Conservation (phyloP, 2,797 vertebrate species). For the Neosilurus hyrtlii region DNA sequence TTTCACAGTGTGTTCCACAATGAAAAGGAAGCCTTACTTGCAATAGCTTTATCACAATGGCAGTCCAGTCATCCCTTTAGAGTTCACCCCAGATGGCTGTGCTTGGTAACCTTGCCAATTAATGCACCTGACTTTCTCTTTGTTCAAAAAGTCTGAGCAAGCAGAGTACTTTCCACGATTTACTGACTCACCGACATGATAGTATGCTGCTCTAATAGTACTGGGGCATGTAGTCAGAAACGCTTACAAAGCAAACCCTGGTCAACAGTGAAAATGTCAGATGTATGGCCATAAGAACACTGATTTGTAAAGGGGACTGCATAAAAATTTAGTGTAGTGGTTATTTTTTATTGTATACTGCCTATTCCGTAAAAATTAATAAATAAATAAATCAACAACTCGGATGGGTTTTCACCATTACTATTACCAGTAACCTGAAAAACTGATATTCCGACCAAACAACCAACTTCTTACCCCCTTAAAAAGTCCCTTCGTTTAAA, state of each 20-base stretch:
- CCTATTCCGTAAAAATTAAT: too few species aligned
- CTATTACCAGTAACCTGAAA: too few species aligned
- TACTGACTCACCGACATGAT: conserved; percentile 6
- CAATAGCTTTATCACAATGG: conserved; percentile 29
- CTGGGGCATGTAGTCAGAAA: neutral
- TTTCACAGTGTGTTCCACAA: neutral
- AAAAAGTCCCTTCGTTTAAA: neutral
- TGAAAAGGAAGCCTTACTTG: neutral
- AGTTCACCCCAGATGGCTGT: conserved; percentile 35
- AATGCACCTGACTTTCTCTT: conserved; percentile 33
- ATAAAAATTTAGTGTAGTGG: too few species aligned
- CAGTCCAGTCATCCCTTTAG: conserved; percentile 37
- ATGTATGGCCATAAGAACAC: too few species aligned
- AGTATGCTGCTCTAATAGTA: neutral
- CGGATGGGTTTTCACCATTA: too few species aligned
- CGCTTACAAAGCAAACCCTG: neutral
- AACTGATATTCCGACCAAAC: too few species aligned
- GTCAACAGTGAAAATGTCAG: too few species aligned
- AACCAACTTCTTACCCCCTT: neutral
- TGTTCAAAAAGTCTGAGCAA: conserved; percentile 30
- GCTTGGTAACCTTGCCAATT: conserved; percentile 27
- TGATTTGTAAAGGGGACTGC: too few species aligned
- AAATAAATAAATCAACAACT: too few species aligned
- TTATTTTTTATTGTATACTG: too few species aligned
- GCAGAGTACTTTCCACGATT: neutral